phyloP scores from a whole-genome alignment of 2,797 vertebrate species.

The Mycteria americana region DNA sequence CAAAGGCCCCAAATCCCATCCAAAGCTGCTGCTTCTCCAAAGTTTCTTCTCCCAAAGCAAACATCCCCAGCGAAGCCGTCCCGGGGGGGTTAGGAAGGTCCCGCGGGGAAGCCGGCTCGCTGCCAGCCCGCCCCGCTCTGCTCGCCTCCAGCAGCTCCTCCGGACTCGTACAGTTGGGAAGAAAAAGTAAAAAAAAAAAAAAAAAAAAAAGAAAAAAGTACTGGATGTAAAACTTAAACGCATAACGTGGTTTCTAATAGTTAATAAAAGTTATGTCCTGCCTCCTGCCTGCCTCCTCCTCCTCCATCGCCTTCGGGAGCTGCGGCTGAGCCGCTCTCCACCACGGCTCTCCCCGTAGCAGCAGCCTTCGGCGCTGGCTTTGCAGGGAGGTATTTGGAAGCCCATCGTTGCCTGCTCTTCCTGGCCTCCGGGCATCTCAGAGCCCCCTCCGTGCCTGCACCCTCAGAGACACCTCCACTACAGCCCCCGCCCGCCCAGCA shows the following conservation, averaged over 20 bases:
- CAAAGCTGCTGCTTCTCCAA: neutral
- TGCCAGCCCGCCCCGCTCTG: neutral
- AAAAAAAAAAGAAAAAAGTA: neutral
- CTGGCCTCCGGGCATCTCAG: too few species aligned
- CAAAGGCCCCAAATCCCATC: neutral
- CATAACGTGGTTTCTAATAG: neutral
- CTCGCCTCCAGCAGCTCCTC: neutral
- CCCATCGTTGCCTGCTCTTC: too few species aligned
- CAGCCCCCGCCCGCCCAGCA: too few species aligned
- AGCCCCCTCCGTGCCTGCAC: too few species aligned
- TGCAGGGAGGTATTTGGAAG: neutral
- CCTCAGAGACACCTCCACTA: rapidly evolving
- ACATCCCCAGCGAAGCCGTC: neutral
- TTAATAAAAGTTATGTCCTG: neutral
- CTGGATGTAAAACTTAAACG: neutral
- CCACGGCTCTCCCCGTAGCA: rapidly evolving
- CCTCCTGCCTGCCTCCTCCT: neutral
- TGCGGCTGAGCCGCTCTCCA: neutral
- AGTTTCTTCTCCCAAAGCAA: neutral
- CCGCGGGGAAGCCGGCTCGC: neutral
- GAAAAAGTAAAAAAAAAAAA: too few species aligned
- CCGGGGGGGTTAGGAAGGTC: too few species aligned
- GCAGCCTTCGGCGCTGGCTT: neutral
- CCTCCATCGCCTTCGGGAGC: neutral
- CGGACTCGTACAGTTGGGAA: rapidly evolving